Conservation (phyloP, 2,113 vertebrate genomes). For the Solea solea region DNA sequence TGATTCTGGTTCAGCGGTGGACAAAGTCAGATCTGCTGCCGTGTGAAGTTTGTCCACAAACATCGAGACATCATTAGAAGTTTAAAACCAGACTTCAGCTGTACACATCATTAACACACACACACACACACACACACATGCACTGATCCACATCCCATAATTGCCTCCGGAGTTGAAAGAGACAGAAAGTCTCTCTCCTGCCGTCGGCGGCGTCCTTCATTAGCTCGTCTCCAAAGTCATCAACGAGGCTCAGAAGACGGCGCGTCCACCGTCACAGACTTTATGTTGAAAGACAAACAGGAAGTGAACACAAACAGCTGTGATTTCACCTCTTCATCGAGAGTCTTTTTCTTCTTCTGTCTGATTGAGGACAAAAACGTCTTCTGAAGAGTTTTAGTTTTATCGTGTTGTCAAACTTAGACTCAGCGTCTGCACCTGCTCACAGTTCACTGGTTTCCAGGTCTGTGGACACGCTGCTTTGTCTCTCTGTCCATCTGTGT, state of each 20-base stretch:
- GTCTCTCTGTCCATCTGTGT: too few relatives aligned
- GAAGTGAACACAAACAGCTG: slow-evolving; percentile 55
- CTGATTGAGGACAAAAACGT: slow-evolving; percentile 41
- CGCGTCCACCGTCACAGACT: slow-evolving; percentile 23
- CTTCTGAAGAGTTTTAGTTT: slow-evolving; percentile 32
- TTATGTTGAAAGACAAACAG: slow-evolving; percentile 48
- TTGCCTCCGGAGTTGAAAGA: slow-evolving; percentile 28
- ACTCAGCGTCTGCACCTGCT: neutral
- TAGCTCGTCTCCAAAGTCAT: slow-evolving; percentile 53
- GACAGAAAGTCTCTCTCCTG: neutral
- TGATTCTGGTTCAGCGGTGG: neutral
- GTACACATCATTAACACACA: too few relatives aligned
- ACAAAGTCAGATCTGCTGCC: too few relatives aligned
- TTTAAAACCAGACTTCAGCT: too few relatives aligned
- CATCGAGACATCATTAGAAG: slow-evolving; percentile 3
- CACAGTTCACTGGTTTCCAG: too few relatives aligned
- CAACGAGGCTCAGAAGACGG: slow-evolving; percentile 44
- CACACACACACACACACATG: too few relatives aligned
- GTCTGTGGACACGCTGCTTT: too few relatives aligned
- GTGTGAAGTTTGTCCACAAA: neutral
- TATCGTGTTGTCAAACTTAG: slow-evolving; percentile 37
- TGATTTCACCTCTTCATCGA: too few relatives aligned
- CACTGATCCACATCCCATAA: slow-evolving; percentile 26
- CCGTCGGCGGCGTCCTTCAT: slow-evolving; percentile 11
- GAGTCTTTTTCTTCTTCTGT: slow-evolving; percentile 16